phyloP scores from a whole-genome alignment of 2,888 invertebrate genomes.

The Scaptomyza polygonia region DNA sequence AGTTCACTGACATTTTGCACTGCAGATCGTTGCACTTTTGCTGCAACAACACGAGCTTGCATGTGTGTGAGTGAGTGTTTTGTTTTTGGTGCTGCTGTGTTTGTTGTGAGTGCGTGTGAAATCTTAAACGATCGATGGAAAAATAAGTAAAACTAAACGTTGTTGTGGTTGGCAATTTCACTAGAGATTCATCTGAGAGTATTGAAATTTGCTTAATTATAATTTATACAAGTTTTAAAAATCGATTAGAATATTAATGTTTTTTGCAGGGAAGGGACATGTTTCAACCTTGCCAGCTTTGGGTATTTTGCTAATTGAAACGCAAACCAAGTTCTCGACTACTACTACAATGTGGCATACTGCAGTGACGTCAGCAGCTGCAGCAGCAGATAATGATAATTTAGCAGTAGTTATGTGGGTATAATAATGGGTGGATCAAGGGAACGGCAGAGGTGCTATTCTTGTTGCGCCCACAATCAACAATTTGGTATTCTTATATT shows the following conservation, averaged over 20 bases:
- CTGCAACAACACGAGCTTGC: constrained; percentile 29
- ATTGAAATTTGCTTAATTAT: background rate
- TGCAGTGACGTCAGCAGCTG: constrained; percentile 31
- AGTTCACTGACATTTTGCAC: constrained; percentile 82
- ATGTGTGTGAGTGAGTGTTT: constrained; percentile 1
- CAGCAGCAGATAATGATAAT: background rate
- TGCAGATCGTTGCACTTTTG: constrained; percentile 82
- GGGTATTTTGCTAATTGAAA: constrained; percentile 26
- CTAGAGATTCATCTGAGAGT: background rate
- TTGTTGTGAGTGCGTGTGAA: constrained; percentile 30
- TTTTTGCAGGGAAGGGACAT: background rate
- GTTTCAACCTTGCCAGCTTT: constrained; percentile 43
- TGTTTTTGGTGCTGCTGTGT: no score
- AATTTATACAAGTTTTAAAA: no score
- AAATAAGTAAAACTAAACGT: background rate
- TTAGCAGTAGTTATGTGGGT: background rate
- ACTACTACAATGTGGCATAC: constrained; percentile 4
- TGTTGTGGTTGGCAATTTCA: background rate
- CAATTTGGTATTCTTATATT: constrained; percentile 24
- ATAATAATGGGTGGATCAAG: background rate
- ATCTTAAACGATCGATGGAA: constrained; percentile 25
- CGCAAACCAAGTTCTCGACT: no score
- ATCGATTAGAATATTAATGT: constrained; percentile 57
- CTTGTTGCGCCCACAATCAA: constrained; percentile 25
- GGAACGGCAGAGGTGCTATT: constrained; percentile 8